Conservation (phyloP, 1,140 invertebrate species). For the Drosophila pallidifrons region DNA sequence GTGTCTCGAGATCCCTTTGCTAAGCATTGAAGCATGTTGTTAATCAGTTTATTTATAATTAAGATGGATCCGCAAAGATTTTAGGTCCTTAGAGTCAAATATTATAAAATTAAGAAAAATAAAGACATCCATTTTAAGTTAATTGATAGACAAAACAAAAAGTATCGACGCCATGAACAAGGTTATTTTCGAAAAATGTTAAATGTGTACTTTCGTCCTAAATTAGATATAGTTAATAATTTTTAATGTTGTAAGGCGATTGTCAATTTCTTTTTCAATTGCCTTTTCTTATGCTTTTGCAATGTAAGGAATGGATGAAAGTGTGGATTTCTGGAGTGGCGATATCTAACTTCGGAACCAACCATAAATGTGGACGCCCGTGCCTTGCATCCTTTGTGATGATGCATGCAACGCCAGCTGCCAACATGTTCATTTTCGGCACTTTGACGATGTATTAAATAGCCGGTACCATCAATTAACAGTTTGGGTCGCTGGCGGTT, state of each 20-base stretch:
- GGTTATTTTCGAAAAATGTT: background rate
- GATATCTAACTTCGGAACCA: conserved; percentile 56
- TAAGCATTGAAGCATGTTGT: background rate
- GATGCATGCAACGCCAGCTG: conserved; percentile 63
- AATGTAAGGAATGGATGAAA: conserved; percentile 39
- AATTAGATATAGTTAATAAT: no score
- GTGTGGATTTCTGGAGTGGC: conserved; percentile 49
- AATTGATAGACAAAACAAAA: background rate
- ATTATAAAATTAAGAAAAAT: conserved; percentile 9
- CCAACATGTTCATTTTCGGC: conserved; percentile 47
- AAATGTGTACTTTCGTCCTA: no score
- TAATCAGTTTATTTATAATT: conserved; percentile 9
- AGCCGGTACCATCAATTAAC: conserved; percentile 48
- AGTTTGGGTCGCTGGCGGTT: conserved; percentile 48
- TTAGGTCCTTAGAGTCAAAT: background rate
- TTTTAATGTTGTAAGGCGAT: no score
- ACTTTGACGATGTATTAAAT: conserved; percentile 46
- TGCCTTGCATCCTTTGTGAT: conserved; percentile 60
- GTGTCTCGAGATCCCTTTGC: background rate
- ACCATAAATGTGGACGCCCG: conserved; percentile 51
- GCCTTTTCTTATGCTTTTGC: conserved; percentile 16
- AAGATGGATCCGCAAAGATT: background rate
- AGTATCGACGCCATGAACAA: background rate
- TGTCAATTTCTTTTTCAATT: background rate
- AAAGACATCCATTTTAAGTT: conserved; percentile 29